These are phyloP conservation scores for Lonchura striata DNA, from an alignment of 2,113 vertebrate genomes.

Conservation along the genomic window DNA sequence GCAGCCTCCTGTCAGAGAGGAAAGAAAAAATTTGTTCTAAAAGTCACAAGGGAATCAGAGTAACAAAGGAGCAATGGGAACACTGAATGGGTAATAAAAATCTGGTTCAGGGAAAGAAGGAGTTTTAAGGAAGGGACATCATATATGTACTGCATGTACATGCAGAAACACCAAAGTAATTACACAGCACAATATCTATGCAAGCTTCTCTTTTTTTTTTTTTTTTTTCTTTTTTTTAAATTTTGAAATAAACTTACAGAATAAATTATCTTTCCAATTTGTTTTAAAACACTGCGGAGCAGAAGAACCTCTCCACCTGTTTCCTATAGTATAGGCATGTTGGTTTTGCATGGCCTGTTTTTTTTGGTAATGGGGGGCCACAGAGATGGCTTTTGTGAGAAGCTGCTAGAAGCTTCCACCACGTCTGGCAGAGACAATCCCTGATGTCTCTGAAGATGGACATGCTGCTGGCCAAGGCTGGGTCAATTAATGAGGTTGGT, in stretches of 20 bases:
- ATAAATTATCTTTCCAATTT: neutral
- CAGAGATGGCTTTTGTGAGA: neutral
- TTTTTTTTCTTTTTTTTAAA: too few relatives aligned
- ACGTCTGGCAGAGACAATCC: neutral
- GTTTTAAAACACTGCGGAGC: neutral
- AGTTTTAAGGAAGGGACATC: neutral
- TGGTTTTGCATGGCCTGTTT: neutral
- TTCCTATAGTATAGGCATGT: neutral
- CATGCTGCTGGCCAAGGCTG: neutral
- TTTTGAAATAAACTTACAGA: neutral
- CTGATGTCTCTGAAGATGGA: neutral
- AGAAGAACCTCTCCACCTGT: neutral
- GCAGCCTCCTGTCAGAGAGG: slow-evolving; percentile 31
- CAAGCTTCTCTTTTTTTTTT: neutral
- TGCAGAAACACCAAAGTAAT: neutral
- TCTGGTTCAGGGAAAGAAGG: neutral
- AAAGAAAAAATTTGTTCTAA: slow-evolving; percentile 13
- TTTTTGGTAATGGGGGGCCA: neutral
- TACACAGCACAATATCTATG: neutral
- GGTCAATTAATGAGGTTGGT: rapidly evolving
- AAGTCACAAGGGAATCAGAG: neutral
- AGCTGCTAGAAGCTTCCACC: too few relatives aligned
- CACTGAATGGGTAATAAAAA: neutral
- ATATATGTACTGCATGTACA: neutral
- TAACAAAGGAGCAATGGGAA: neutral